Base-by-base conservation (phyloP, 2,797 vertebrate species). In the Sebastolobus alascanus region DNA sequence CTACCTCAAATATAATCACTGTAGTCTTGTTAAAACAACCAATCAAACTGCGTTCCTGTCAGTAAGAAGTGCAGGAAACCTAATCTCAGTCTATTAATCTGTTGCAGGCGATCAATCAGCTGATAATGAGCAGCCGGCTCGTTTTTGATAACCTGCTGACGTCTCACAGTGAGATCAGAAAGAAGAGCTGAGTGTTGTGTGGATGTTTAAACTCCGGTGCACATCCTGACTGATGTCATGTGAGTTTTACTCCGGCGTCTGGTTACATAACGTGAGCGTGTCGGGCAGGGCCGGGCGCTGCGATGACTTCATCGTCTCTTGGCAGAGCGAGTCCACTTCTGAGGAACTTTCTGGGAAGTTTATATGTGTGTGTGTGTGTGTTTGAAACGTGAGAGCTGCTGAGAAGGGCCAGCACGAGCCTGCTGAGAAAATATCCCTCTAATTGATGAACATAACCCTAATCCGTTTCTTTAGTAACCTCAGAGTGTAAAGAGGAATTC, bases 231-330 rank as follows among this genome's bases (percentile, higher is more conserved):
- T 87, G 88, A 85, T 79, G 85, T 89, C 72, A 89, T 84, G 90
- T 70, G 81, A 82, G 59, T 83, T 83, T 77, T 67, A 59, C 80
- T 75, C 77, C 0, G 4, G 68, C 65, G 40, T 46, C 54, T 27
- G 67, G 60, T 93, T 94, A 82, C 91, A 84, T 92, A 93, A 92
- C 37, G 13, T 10, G 40, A 81, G 64, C 64, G 6, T 79, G 86
- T 83, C 65, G 46, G 38, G 63, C 56, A 77, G 37, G 73, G 50
- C 76, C 35, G 2, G n/a, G 55, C 80, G 68, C 72, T 1, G 4
- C 14, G 1, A 69, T 91, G 90, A 92, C 90, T 87, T 93, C 89
- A 91, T 77, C 7, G 52, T 63, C 56, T 86, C 43, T 79, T 82
- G 80, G 90, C 87, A 82, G 80, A 87, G 56, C 6, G 2, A 7